Conservation (phyloP, 2,888 invertebrate genomes). For the Sinhomidia bicolor region DNA sequence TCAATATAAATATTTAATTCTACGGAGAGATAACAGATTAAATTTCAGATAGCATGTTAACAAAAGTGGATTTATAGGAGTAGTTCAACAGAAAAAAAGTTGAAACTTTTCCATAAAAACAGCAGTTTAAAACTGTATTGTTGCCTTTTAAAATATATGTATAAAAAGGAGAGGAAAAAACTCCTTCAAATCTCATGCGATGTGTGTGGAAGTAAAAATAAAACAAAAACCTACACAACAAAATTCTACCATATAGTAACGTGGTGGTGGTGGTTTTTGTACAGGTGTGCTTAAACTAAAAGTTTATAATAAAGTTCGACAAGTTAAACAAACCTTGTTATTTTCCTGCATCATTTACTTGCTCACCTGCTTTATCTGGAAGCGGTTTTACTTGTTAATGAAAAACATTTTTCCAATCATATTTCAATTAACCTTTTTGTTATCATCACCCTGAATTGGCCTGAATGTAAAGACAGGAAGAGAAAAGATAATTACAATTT, state of each 20-base stretch:
- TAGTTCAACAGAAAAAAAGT: too few relatives aligned
- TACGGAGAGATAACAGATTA: not conserved
- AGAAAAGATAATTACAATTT: not conserved
- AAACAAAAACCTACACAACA: too few relatives aligned
- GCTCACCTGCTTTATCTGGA: not conserved
- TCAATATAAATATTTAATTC: not conserved
- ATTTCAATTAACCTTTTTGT: too few relatives aligned
- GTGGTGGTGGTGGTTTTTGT: too few relatives aligned
- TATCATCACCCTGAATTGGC: too few relatives aligned
- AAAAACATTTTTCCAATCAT: too few relatives aligned
- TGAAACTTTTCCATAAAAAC: not conserved
- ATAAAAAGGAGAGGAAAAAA: not conserved
- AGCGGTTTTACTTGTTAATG: too few relatives aligned
- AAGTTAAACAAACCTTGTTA: not conserved
- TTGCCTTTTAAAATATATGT: too few relatives aligned
- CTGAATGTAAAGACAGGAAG: not conserved
- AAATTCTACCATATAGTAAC: too few relatives aligned
- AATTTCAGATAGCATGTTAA: too few relatives aligned
- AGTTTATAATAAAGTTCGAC: not conserved
- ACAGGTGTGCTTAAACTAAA: too few relatives aligned
- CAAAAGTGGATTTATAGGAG: too few relatives aligned
- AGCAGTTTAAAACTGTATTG: not conserved
- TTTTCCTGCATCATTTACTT: not conserved
- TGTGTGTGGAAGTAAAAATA: not conserved
- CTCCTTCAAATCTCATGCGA: not conserved